phyloP scores from a whole-genome alignment of 2,113 vertebrate genomes.

The Corythoichthys intestinalis region DNA sequence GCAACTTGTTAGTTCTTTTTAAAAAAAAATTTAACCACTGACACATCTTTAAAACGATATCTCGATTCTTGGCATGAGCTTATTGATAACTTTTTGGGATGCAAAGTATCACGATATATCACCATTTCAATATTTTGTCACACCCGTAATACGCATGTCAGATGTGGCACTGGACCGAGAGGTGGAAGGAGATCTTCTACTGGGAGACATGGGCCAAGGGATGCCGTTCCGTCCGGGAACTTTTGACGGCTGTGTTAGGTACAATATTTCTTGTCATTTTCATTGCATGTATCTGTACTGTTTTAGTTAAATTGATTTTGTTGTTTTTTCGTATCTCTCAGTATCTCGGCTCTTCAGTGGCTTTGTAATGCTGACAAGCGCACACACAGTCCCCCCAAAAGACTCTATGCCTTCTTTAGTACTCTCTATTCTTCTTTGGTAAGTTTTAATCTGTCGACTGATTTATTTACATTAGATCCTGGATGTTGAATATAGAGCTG shows the following conservation, averaged over 20 bases:
- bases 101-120: too few species aligned
- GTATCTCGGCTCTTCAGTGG: slow-evolving; percentile 97
- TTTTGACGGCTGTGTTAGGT: slow-evolving; percentile 97
- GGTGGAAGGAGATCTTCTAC: slow-evolving; percentile 85
- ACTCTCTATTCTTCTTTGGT: slow-evolving; percentile 89
- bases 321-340: slow-evolving; percentile 35
- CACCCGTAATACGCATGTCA: slow-evolving; percentile 38
- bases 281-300: background rate
- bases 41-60: too few species aligned
- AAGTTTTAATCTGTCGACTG: slow-evolving; percentile 9
- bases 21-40: too few species aligned
- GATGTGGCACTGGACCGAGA: slow-evolving; percentile 90
- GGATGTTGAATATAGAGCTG: background rate
- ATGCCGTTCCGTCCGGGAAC: slow-evolving; percentile 86
- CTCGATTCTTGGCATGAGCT: too few species aligned
- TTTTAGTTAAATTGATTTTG: background rate
- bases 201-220: slow-evolving; percentile 88
- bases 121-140: background rate
- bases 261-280: slow-evolving; percentile 9
- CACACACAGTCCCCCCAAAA: slow-evolving; percentile 82
- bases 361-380: slow-evolving; percentile 94
- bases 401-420: slow-evolving; percentile 87
- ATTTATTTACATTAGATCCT: background rate
- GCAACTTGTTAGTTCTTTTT: too few species aligned
- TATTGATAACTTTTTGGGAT: too few species aligned